Evolutionary conservation across 1,140 invertebrate species (phyloP), one percentile per base, ranked within the genome.

Genomic region (Heliconius hewitsoni): DNA sequence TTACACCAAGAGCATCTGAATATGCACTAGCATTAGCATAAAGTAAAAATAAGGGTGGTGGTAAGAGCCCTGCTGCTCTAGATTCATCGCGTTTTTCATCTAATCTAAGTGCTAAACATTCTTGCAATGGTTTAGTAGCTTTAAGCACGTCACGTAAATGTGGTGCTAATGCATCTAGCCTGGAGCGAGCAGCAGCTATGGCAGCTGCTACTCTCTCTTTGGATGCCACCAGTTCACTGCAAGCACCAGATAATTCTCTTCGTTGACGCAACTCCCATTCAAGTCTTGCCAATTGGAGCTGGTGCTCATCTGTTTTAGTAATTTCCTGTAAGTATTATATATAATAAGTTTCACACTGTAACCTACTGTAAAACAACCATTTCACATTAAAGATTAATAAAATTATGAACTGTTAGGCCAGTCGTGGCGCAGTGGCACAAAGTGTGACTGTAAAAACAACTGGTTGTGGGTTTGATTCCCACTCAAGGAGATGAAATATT

Each of bases 191-290:
- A n/a, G 96, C 96, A 71, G 97, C 96, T 82, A 99, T 98, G 77
- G 97, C 97, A 46, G 96, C 95, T 42, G 96, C 95, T 9, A 98
- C 96, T 75, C 95, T 95, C 86, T 98, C 97, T 88, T 98, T 98
- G 34, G 96, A 96, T 37, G 96, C 95, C 52, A 97, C 96, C 11
- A 98, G 93, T 83, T 97, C 96, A 86, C 97, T 96, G 84, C 98
- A 97, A 23, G 97, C 95, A 66, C 96, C 95, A 16, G 98, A 96
- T 27, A 98, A 93, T 84, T 98, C 96, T 92, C 98, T 98, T 52
- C 98, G 95, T 90, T 99, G 97, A n/a, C 97, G 96, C 23, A 99
- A 95, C 90, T 99, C 98, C 96, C 98, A 99, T 89, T 99, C 97
- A 9, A 99, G 93, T 80, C 98, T 96, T 71, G 98, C 98, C 74